phyloP scores from a whole-genome alignment of 2,888 invertebrate species.

The Itoplectis maculator region DNA sequence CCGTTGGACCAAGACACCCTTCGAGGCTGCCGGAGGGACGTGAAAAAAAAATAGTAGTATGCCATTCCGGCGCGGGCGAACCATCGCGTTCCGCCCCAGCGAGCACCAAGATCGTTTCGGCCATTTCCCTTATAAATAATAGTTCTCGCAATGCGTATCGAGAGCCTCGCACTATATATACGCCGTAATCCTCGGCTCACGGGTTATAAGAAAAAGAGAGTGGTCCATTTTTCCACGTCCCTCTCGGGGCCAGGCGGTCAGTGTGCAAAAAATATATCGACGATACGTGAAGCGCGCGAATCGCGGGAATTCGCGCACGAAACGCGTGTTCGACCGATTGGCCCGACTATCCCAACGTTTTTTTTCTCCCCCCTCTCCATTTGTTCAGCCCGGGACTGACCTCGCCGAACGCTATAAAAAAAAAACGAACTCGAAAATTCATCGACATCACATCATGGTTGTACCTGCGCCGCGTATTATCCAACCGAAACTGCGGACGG shows the following conservation, averaged over 20 bases:
- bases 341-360: neutral
- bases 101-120: slow-evolving; percentile 66
- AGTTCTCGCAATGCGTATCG: slow-evolving; percentile 46
- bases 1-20: slow-evolving; percentile 79
- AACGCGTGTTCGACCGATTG: slow-evolving; percentile 19
- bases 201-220: slow-evolving; percentile 43
- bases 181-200: slow-evolving; percentile 19
- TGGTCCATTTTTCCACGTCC: slow-evolving; percentile 25
- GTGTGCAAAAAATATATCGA: slow-evolving; percentile 31
- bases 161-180: slow-evolving; percentile 17
- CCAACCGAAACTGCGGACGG: neutral
- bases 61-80: slow-evolving; percentile 48
- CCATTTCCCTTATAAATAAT: slow-evolving; percentile 68
- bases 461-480: slow-evolving; percentile 15
- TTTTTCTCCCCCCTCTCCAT: neutral
- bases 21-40: slow-evolving; percentile 59
- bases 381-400: slow-evolving; percentile 1
- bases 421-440: slow-evolving; percentile 14
- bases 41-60: slow-evolving; percentile 60
- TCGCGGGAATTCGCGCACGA: slow-evolving; percentile 16
- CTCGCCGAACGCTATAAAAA: neutral
- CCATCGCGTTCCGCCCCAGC: slow-evolving; percentile 56
- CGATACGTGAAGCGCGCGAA: slow-evolving; percentile 7
- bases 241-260: neutral
- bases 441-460: slow-evolving; percentile 13